Evolutionary conservation across 2,888 invertebrate genomes (phyloP), one percentile per base, ranked within the genome.

Genomic region (Ormyrus pomaceus): DNA sequence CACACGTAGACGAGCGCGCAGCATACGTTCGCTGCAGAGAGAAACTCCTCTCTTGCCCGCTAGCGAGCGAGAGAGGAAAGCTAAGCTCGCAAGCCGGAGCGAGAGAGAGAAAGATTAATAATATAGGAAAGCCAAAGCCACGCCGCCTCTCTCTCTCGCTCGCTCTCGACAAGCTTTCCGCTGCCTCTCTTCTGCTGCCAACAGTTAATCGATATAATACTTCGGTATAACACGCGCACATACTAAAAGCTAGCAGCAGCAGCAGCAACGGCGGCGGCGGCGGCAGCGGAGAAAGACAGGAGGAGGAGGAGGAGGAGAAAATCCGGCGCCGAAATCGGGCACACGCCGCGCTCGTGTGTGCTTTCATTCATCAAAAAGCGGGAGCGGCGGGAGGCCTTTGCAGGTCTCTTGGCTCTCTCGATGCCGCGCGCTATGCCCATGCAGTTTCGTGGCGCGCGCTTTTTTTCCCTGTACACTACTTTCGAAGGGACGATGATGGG

Each of bases 131-230:
- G 88, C 87, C 88, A 88, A 89, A 88, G 88, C 87, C 88, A 87
- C 85, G 86, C 85, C 86, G 81, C 85, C 6, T 61, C 62, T 73
- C 53, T 71, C 61, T 34, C 71, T 61, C 61, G 19, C 51, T 11
- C 72, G 62, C 65, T 77, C 61, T n/a, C 73, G 11, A 50, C 76
- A 19, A 61, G 68, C 76, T 61, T 50, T 75, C 56, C 51, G 83
- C 83, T 84, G 82, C 83, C 87, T 87, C 89, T 89, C 89, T 89
- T 89, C 89, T 90, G 90, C 87, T 89, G 87, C 89, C 87, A 90
- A 89, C 90, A 90, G 90, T 89, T 90, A 90, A 90, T 90, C 90
- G 90, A 90, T 90, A 90, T 89, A 87, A 89, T 88, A 89, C 89
- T 88, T 87, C 85, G 87, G 87, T 87, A 88, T 86, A 88, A 87